These are phyloP conservation scores for Laothoe populi DNA, from an alignment of 2,888 invertebrate genomes.

Conservation along the genomic window DNA sequence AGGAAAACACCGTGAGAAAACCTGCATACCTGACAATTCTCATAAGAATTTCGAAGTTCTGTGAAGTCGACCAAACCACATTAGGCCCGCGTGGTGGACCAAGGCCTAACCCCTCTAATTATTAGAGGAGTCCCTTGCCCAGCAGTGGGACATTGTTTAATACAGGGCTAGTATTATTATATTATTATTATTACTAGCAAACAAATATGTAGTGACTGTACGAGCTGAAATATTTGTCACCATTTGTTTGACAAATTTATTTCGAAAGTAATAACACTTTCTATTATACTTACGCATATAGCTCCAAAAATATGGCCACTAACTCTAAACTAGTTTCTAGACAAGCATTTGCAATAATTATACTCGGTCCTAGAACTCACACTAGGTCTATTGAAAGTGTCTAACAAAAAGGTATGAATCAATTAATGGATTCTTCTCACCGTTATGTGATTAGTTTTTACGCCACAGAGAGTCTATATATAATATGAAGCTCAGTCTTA, in stretches of 20 bases:
- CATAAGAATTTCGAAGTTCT: too few species aligned
- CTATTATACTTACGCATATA: background rate
- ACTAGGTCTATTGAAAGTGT: background rate
- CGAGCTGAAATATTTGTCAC: conserved; percentile 9
- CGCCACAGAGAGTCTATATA: too few species aligned
- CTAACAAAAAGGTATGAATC: background rate
- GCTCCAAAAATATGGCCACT: background rate
- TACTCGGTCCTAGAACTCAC: background rate
- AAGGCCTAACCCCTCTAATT: too few species aligned
- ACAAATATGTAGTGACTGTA: background rate
- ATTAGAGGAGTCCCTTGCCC: too few species aligned
- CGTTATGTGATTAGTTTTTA: background rate
- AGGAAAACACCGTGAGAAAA: too few species aligned
- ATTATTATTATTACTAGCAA: too few species aligned
- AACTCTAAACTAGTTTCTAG: background rate
- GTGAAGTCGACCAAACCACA: too few species aligned
- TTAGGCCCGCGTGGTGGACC: too few species aligned
- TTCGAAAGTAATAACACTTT: conserved; percentile 1
- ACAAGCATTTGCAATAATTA: background rate
- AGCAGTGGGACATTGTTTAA: too few species aligned
- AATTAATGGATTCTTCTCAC: background rate
- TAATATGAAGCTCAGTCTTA: background rate
- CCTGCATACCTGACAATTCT: too few species aligned
- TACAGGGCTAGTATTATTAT: too few species aligned
- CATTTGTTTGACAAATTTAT: background rate